Base-by-base conservation (phyloP, 2,797 vertebrate species). In the Galago senegalensis region DNA sequence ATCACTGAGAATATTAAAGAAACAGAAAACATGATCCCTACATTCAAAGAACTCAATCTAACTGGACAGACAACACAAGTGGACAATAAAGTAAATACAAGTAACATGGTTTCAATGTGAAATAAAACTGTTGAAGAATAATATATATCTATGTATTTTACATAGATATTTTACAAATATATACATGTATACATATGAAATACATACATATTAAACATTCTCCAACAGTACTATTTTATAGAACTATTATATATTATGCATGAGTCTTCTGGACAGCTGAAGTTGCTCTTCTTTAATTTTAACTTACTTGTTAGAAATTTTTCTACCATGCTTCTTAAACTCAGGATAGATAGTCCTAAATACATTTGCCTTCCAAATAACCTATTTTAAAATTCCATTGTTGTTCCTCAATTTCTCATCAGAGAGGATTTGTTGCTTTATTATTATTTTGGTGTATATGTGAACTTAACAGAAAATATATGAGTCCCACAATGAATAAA, bases 291-390 rank as follows among this genome's bases (percentile, higher is more conserved):
- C 56, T 69, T 69, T 75, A 86, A 82, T 69, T 91, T 95, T 87
- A 69, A 84, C 8, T 82, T 77, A 16, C 72, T 92, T 95, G 56
- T 69, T 84, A 84, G 49, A 31, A 89, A 63, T 60, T 69, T 95
- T 94, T 76, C 73, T 81, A 80, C 6, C 31, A 82, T 29, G 70
- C 40, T 88, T 81, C 80, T 87, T 87, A 72, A 95, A 87, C 63
- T 93, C 70, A 56, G 23, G 34, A 34, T 56, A 49, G 6, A 61
- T 0, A 87, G 46, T 75, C 3, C 40, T 56, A 17, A 56, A 20
- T 89, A 31, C 5, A 81, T 60, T 70, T 95, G 56, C 40, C 58
- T 92, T 87, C 53, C 56, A 94, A 92, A 80, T 58, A 31, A 92
- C 18, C 27, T 20, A 91, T 65, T 79, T 61, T 58, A 93, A 83